A percentile compares a stretch with the other conserved stretches of the same genome.
Conservation (phyloP, 2,113 vertebrate species). For the Coregonus clupeaformis region DNA sequence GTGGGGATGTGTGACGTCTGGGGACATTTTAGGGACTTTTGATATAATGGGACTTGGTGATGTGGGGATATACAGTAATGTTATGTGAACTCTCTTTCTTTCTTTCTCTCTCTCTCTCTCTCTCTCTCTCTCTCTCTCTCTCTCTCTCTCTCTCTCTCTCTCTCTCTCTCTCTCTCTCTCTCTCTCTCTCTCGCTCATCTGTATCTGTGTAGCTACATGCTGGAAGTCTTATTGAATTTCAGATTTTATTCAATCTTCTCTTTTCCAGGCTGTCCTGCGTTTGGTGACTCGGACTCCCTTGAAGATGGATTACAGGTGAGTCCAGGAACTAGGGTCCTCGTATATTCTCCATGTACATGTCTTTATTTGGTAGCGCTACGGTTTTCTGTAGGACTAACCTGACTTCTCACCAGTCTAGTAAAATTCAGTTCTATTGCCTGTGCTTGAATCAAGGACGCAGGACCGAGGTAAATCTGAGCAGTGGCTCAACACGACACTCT, state of each 20-base stretch:
- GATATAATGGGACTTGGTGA: not conserved
- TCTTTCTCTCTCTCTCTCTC: not conserved
- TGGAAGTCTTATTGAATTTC: constrained; percentile 1
- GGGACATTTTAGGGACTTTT: no score
- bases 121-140: not conserved
- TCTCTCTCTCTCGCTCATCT: not conserved
- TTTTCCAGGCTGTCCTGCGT: constrained; percentile 77
- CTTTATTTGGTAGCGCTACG: no score
- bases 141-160: not conserved
- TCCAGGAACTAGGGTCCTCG: not conserved
- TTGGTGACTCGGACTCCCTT: constrained; percentile 79
- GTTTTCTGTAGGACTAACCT: no score
- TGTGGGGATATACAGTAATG: not conserved
- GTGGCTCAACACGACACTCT: not conserved
- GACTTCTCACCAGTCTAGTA: not conserved
- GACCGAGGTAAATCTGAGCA: constrained; percentile 3
- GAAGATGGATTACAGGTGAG: constrained; percentile 89
- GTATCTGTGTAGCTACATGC: not conserved
- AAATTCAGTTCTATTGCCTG: not conserved
- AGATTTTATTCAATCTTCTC: not conserved
- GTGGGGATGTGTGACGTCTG: not conserved
- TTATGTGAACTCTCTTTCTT: not conserved
- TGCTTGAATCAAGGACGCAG: not conserved
- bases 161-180: no score
- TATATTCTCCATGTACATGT: no score